These are phyloP conservation scores for Axea sp. DNA, from an alignment of 2,888 invertebrate species.

Conservation along the genomic window DNA sequence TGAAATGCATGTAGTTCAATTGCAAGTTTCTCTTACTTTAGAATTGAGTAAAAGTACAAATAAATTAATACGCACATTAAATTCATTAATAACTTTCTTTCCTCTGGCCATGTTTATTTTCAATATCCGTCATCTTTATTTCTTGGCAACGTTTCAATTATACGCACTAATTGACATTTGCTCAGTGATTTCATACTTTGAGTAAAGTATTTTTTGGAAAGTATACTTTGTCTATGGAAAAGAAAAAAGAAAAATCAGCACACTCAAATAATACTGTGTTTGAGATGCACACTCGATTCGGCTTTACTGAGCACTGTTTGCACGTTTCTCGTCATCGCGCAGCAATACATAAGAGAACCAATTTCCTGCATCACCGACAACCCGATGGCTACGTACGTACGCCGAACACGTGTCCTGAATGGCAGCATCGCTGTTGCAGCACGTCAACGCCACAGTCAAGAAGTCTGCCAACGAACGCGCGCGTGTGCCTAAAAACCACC, in stretches of 20 bases:
- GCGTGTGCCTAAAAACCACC: slow-evolving; percentile 26
- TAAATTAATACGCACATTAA: too few relatives aligned
- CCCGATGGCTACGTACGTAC: slow-evolving; percentile 63
- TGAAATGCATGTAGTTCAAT: too few relatives aligned
- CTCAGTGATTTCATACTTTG: too few relatives aligned
- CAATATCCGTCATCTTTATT: too few relatives aligned
- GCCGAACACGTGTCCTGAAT: slow-evolving; percentile 57
- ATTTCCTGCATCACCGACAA: slow-evolving; percentile 72
- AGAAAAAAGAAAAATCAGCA: slow-evolving; percentile 61
- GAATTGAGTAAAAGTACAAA: too few relatives aligned
- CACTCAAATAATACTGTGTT: slow-evolving; percentile 61
- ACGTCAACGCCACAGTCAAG: slow-evolving; percentile 51
- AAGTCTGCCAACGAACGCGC: slow-evolving; percentile 47
- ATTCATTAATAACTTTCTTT: too few relatives aligned
- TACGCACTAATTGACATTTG: too few relatives aligned
- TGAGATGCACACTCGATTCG: slow-evolving; percentile 70
- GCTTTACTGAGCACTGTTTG: slow-evolving; percentile 69
- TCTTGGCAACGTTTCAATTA: too few relatives aligned
- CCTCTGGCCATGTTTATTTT: too few relatives aligned
- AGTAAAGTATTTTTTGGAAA: too few relatives aligned
- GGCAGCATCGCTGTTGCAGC: slow-evolving; percentile 36
- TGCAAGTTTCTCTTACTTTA: too few relatives aligned
- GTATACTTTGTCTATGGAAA: too few relatives aligned
- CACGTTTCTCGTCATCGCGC: slow-evolving; percentile 71
- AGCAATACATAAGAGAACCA: slow-evolving; percentile 74